Evolutionary conservation across 92 coral and sea anemone genomes (phyloP).

Genomic region (Porites rus): DNA sequence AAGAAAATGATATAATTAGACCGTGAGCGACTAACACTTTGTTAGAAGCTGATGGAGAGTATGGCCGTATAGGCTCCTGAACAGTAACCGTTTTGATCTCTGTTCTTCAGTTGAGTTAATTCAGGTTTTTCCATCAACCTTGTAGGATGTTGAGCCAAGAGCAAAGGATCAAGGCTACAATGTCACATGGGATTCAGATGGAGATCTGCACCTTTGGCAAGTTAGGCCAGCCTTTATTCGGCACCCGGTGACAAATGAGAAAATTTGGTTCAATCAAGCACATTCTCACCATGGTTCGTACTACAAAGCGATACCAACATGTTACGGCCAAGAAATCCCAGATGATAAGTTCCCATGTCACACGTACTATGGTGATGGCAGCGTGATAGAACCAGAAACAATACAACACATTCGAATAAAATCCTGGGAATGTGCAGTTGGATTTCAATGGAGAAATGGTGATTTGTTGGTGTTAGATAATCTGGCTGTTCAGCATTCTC

Average conservation of each 20-base stretch:
- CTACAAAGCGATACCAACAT: slow-evolving; percentile 38
- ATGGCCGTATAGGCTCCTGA: too few species aligned
- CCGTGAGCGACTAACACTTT: too few species aligned
- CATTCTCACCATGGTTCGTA: slow-evolving; percentile 37
- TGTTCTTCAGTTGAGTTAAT: neutral
- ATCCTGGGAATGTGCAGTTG: slow-evolving; percentile 72
- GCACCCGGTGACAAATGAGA: slow-evolving; percentile 69
- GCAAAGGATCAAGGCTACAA: slow-evolving; percentile 25
- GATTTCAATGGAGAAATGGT: slow-evolving; percentile 59
- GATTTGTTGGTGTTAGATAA: slow-evolving; percentile 75
- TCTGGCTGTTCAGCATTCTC: slow-evolving; percentile 63
- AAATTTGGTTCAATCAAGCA: slow-evolving; percentile 63
- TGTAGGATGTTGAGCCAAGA: slow-evolving; percentile 42
- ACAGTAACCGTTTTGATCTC: neutral
- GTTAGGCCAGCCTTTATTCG: slow-evolving; percentile 37
- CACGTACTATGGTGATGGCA: slow-evolving; percentile 72
- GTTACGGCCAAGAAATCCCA: slow-evolving; percentile 26
- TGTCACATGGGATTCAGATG: slow-evolving; percentile 44
- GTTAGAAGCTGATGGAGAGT: too few species aligned
- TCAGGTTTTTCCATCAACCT: neutral
- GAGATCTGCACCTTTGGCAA: slow-evolving; percentile 32
- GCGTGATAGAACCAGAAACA: slow-evolving; percentile 63
- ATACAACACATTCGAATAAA: slow-evolving; percentile 73
- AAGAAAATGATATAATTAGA: too few species aligned
- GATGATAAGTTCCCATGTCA: slow-evolving; percentile 59